These are phyloP conservation scores for Pristiophorus japonicus DNA, from an alignment of 2,113 vertebrate species.

Conservation along the genomic window DNA sequence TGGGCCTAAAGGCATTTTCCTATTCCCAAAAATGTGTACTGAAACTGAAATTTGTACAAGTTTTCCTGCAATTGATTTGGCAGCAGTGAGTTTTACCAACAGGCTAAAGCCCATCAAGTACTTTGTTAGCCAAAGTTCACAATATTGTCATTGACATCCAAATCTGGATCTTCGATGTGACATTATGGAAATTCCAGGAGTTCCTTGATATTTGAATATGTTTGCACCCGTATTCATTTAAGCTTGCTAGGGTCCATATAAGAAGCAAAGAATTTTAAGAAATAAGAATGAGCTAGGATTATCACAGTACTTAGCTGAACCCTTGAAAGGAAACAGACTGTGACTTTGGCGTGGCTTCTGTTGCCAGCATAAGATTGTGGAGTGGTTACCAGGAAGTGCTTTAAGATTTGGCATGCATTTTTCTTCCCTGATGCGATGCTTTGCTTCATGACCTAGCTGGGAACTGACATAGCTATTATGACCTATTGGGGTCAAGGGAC, in stretches of 20 bases:
- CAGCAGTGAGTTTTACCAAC: background rate
- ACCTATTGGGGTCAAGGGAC: background rate
- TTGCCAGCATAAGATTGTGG: background rate
- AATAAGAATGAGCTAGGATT: background rate
- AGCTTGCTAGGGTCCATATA: background rate
- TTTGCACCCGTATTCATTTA: background rate
- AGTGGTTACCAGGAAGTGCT: background rate
- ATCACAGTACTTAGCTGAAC: background rate
- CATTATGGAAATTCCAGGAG: background rate
- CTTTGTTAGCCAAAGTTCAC: background rate
- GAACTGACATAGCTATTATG: background rate
- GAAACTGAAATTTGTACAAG: background rate
- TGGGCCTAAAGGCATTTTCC: background rate
- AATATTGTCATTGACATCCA: background rate
- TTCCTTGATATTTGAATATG: background rate
- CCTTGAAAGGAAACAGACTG: background rate
- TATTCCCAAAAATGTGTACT: background rate
- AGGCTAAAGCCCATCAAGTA: background rate
- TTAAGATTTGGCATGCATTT: background rate
- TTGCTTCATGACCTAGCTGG: background rate
- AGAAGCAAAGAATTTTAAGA: background rate
- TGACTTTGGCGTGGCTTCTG: background rate
- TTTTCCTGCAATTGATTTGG: background rate
- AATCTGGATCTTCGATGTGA: background rate
- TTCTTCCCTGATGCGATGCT: background rate